Percentiles rank a stretch among this genome's conserved stretches.
phyloP scores from a whole-genome alignment of 2,797 vertebrate species.

The Sebastolobus alascanus region DNA sequence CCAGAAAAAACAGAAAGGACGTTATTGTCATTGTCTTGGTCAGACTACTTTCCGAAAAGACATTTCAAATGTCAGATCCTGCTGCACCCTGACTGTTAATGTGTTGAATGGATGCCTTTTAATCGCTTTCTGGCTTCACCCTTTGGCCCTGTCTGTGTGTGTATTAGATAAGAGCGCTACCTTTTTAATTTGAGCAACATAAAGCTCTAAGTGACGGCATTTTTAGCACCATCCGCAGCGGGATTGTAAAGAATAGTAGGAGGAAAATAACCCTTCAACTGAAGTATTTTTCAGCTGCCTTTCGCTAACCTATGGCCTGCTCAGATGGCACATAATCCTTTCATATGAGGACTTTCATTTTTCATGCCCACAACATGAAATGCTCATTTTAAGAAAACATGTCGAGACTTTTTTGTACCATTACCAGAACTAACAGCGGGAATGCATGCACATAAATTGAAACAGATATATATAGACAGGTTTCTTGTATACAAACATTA shows the following conservation, averaged over 20 bases:
- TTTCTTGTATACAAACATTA: too few relatives aligned
- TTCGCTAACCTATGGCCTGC: not conserved
- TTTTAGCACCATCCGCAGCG: not conserved
- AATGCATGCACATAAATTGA: not conserved
- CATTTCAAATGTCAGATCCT: not conserved
- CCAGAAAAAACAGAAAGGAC: not conserved
- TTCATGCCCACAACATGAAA: not conserved
- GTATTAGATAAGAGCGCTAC: slow-evolving; percentile 7
- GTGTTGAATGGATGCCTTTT: slow-evolving; percentile 23
- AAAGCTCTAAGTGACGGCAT: not conserved
- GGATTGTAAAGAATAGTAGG: slow-evolving; percentile 3
- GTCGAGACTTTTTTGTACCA: not conserved
- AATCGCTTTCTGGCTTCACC: slow-evolving; percentile 21
- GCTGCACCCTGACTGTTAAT: slow-evolving; percentile 19
- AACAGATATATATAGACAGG: not conserved
- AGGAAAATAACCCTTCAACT: slow-evolving; percentile 7
- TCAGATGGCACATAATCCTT: not conserved
- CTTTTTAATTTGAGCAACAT: slow-evolving; percentile 9
- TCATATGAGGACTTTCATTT: not conserved
- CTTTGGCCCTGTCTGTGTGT: slow-evolving; percentile 6
- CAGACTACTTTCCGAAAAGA: not conserved
- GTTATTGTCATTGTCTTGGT: not conserved
- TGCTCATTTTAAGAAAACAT: not conserved
- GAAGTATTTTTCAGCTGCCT: not conserved
- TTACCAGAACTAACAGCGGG: not conserved